Base-by-base conservation (phyloP, 2,113 vertebrate genomes). In the Calyptommatus sinebrachiatus region DNA sequence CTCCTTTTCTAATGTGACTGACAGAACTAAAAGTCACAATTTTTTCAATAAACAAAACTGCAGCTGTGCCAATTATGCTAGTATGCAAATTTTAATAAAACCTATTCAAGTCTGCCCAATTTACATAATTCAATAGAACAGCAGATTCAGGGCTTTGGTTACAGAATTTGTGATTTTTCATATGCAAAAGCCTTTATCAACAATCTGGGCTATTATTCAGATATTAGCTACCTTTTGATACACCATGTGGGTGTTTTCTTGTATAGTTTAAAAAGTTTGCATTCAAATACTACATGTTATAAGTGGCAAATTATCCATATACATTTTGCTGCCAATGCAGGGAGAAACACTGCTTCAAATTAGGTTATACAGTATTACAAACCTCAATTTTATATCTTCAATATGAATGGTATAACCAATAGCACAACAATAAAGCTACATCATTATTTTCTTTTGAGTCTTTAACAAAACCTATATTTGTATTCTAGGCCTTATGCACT, bases 281-380 rank as follows among this genome's bases (percentile, higher is more conserved):
- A 57, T 45, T 57, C 62, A 74, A 78, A 4, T 73, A 41, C 22
- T 61, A 80, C 76, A 88, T 87, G 65, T 18, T 1, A 85, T 28
- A 71, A 0, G 0, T 75, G 65, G 41, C 50, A 83, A 85, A 91
- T 12, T 82, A 80, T 77, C 70, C 70, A 22, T 61, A 8, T 81
- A 84, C 31, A 50, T 88, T 85, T 80, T 78, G 80, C 48, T 75
- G 35, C 35, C 29, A 0, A 84, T 65, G 65, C 79, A 81, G 85
- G 81, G 77, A 85, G 82, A 87, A 82, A 73, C 35, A 22, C 53
- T 61, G 28, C 70, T 80, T 8, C 0, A 45, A 68, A 82, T 79
- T 67, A 72, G 69, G 57, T 84, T 83, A 50, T 14, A 57, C 53
- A 18, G 53, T 57, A 62, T 84, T 82, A 80, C 7, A 86, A 79